Evolutionary conservation across 2,888 invertebrate genomes (phyloP).

Genomic region (Folsomia candida): DNA sequence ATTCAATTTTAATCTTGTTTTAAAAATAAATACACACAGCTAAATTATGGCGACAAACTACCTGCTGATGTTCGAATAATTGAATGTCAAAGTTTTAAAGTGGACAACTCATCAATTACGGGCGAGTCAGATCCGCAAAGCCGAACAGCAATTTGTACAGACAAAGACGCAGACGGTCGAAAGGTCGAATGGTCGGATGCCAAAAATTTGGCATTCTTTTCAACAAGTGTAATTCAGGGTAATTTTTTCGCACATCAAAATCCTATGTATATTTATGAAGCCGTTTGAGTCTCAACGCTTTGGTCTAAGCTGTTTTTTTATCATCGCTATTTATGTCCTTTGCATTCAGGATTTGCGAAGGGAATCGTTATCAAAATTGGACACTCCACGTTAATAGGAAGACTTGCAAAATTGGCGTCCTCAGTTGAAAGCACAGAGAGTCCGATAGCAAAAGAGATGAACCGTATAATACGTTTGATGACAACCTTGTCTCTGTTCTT

Average conservation of each 20-base stretch:
- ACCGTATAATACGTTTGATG: constrained; percentile 10
- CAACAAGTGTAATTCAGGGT: constrained; percentile 20
- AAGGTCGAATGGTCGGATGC: constrained; percentile 7
- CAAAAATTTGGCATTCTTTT: constrained; percentile 21
- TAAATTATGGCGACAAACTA: constrained; percentile 14
- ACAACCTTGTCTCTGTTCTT: constrained; percentile 14
- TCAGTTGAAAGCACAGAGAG: not conserved
- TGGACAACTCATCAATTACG: constrained; percentile 22
- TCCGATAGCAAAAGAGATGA: constrained; percentile 19
- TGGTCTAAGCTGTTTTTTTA: too few species aligned
- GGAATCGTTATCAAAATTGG: constrained; percentile 22
- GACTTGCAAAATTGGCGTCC: not conserved
- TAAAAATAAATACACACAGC: not conserved
- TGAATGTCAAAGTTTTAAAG: constrained; percentile 19
- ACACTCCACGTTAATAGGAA: not conserved
- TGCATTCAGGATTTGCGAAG: constrained; percentile 8
- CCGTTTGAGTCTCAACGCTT: not conserved
- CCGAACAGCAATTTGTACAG: constrained; percentile 4
- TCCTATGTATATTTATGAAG: not conserved
- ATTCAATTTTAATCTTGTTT: not conserved
- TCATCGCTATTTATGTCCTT: too few species aligned
- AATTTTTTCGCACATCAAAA: not conserved
- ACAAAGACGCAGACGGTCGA: constrained; percentile 9
- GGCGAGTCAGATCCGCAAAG: constrained; percentile 20
- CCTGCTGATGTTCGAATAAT: constrained; percentile 15